Evolutionary conservation across 92 coral and sea anemone species (phyloP), one percentile per base, ranked within the genome.

Genomic region (Parazoanthus atlanticus): DNA sequence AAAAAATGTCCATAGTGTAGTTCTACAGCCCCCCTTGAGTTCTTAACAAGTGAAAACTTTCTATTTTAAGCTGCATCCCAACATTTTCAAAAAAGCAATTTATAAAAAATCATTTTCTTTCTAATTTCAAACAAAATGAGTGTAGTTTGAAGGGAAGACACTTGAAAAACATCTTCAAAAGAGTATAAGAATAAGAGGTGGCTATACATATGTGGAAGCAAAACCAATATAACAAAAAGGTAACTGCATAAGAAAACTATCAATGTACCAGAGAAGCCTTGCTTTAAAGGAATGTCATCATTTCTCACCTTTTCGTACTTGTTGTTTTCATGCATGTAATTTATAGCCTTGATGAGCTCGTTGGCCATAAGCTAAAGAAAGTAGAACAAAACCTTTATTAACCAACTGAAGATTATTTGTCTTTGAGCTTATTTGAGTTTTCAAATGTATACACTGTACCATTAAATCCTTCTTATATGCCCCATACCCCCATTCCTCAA

Each of bases 251-350:
- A 2, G n/a, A 31, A 16, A 28, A 21, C 19, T 31, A 84, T 21
- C 21, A n/a, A n/a, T 28, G 29, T 11, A 71, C 58, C 58, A 52
- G 21, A 12, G 19, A 52, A 52, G 19, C 10, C 21, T 52, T 52
- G 3, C 58, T 52, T 52, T 52, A 52, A 52, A 2, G n/a, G 58
- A 52, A 52, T 52, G 58, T 15, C 58, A 13, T 52, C 0, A 2
- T 74, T 10, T 29, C 56, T 73, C 85, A 97, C 99, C 95, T 92
- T 89, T 33, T 85, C 85, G 91, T 92, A 97, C 81, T 92, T 94
- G 61, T 97, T 95, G 64, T 94, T 87, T 41, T 90, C 76, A 66
- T 90, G 92, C 99, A 97, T 97, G 76, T 92, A 89, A 31, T 94
- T 87, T 34, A 97, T 85, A 78, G 99, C 98, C 0, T 90, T 43